Percentiles rank a stretch among this genome's conserved stretches.
Evolutionary conservation across 2,113 vertebrate species (phyloP).

Genomic region (Notechis scutatus): DNA sequence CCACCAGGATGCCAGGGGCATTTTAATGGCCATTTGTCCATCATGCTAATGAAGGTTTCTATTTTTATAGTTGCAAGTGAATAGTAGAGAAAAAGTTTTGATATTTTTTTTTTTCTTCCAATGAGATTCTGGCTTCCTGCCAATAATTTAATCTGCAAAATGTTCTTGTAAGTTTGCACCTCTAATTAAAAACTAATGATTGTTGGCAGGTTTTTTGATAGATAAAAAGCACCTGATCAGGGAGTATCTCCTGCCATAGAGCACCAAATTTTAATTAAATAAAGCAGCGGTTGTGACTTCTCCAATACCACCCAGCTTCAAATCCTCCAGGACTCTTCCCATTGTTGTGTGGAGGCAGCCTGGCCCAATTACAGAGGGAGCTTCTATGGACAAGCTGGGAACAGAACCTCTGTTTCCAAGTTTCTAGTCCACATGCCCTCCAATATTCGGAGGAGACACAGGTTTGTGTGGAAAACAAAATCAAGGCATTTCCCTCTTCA

Average conservation of each 20-base stretch:
- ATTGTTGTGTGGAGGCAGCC: not conserved
- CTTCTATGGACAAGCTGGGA: not conserved
- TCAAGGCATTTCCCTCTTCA: not conserved
- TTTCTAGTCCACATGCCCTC: not conserved
- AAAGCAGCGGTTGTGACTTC: not conserved
- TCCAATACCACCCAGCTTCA: not conserved
- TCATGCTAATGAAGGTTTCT: not conserved
- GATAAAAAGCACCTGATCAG: not conserved
- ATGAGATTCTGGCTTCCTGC: not conserved
- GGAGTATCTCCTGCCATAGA: not conserved
- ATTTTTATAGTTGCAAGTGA: not conserved
- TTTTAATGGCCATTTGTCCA: not conserved
- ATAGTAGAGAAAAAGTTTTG: not conserved
- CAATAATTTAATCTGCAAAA: not conserved
- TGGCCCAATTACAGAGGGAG: not conserved
- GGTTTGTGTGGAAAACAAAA: not conserved
- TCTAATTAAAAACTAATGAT: not conserved
- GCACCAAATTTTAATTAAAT: not conserved
- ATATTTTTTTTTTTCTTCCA: not conserved
- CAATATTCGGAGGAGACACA: not conserved
- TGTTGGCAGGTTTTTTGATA: not conserved
- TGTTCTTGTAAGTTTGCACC: not conserved
- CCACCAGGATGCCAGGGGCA: not conserved
- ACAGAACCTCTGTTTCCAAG: not conserved
- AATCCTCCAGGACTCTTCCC: not conserved